Evolutionary conservation across 2,888 invertebrate genomes (phyloP), one percentile per base, ranked within the genome.

Genomic region (Acleris literana): DNA sequence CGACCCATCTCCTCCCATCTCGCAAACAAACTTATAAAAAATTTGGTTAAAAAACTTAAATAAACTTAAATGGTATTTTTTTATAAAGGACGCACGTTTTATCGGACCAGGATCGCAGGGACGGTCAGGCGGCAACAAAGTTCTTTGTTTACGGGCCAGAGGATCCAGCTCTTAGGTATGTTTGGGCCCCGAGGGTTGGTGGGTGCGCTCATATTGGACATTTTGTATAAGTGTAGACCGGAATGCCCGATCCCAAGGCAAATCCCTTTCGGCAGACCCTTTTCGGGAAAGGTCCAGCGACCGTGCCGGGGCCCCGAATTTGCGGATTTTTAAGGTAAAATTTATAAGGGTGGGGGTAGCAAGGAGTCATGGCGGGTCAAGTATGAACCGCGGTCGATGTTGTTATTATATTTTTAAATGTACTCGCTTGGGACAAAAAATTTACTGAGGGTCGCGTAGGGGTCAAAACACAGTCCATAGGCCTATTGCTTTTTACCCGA

Each of bases 241-340:
- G 80, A 78, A 81, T 80, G 78, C 83, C 83, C 86, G 88, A 86
- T 86, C 90, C 90, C 90, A 85, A 86, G 85, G 87, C 88, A 92
- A 92, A 92, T 91, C 92, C 92, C 90, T 91, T 91, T 91, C 84
- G 88, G 85, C 78, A 74, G 86, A 88, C 91, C 92, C 90, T 91
- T 88, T 88, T 86, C 76, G 84, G 83, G 84, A 86, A 88, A 87
- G 88, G 87, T 87, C 84, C 82, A 70, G 77, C 79, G 85, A 84
- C 88, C 90, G 91, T 90, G 87, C 90, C 88, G 74, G 79, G 79
- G 83, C 78, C 83, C 88, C 88, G 89, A 90, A 91, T 92, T 92
- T 91, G 91, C 88, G 92, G 92, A 92, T 92, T 92, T 92, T 92
- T 92, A 91, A 92, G 91, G 91, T 90, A 87, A 88, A 92, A 92